Evolutionary conservation across 2,797 vertebrate genomes (phyloP), one percentile per base, ranked within the genome.

Genomic region (Parambassis ranga): DNA sequence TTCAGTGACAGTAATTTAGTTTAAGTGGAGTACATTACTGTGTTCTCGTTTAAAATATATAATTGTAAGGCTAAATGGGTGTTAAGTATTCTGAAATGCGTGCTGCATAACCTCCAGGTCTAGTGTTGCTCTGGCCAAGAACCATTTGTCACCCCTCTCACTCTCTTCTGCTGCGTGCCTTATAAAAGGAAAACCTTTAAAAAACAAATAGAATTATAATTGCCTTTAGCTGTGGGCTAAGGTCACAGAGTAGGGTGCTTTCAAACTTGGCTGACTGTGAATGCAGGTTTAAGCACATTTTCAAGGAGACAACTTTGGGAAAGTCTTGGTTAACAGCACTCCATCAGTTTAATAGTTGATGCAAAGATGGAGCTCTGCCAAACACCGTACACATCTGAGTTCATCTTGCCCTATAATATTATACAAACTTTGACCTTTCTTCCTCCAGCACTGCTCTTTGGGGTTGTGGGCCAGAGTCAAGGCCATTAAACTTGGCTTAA

Each of bases 401-500:
- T 65, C 35, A 33, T 59, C 41, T 47, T 10, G 10, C 38, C 15
- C 32, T 65, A 32, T 80, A 77, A 85, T 79, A 19, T 55, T 72
- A 85, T 73, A 46, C 61, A 8, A 84, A 75, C 73, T 69, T 70
- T 89, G 78, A 85, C 86, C 83, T 68, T 36, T 69, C 51, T 36
- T 49, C 71, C 64, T 83, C 42, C 23, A 72, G 79, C 79, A 73
- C 49, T 71, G 28, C 30, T 78, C 61, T 68, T 50, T 4, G 3
- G 39, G 60, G 74, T 65, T 72, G 60, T 30, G 65, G 73, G 60
- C 44, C 24, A 41, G 65, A 79, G 79, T 83, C 69, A 80, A 80
- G 82, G 57, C 73, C 74, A 84, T 89, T 89, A 87, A 80, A 77
- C 39, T 51, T 65, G 71, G 57, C 53, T 81, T 89, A 89, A 83